Evolutionary conservation across 2,888 invertebrate genomes (phyloP).

Genomic region (Panorpa germanica): DNA sequence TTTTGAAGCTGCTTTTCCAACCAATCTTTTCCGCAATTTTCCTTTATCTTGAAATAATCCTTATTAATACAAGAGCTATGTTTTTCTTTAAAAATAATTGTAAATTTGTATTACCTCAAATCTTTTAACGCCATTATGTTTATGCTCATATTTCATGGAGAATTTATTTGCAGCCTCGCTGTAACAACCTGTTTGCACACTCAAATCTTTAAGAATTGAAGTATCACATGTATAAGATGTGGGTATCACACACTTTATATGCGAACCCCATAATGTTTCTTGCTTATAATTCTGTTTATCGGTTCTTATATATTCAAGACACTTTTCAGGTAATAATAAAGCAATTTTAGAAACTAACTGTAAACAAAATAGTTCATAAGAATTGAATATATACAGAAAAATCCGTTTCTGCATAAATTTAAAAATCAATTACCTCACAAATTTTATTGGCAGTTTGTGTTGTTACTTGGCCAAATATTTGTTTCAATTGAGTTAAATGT

Average conservation of each 20-base stretch:
- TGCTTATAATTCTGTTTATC: conserved; percentile 4
- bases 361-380: too few species aligned
- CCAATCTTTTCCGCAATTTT: conserved; percentile 32
- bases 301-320: conserved; percentile 16
- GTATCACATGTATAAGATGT: conserved; percentile 7
- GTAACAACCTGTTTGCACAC: conserved; percentile 12
- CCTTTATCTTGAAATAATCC: neutral
- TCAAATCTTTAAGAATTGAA: conserved; percentile 11
- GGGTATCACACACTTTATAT: conserved; percentile 11
- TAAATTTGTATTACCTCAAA: too few species aligned
- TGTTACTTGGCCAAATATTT: conserved; percentile 37
- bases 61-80: too few species aligned
- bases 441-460: conserved; percentile 33
- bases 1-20: conserved; percentile 31
- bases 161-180: conserved; percentile 17
- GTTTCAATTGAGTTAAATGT: conserved; percentile 33
- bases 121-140: conserved; percentile 13
- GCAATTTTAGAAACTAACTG: conserved; percentile 2
- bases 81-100: too few species aligned
- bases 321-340: too few species aligned
- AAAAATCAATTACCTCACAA: conserved; percentile 31
- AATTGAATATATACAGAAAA: too few species aligned
- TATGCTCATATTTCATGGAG: conserved; percentile 17
- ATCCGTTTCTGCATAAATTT: too few species aligned
- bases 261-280: conserved; percentile 10